phyloP scores from a whole-genome alignment of 2,797 vertebrate genomes.

The Eulemur coronatus region DNA sequence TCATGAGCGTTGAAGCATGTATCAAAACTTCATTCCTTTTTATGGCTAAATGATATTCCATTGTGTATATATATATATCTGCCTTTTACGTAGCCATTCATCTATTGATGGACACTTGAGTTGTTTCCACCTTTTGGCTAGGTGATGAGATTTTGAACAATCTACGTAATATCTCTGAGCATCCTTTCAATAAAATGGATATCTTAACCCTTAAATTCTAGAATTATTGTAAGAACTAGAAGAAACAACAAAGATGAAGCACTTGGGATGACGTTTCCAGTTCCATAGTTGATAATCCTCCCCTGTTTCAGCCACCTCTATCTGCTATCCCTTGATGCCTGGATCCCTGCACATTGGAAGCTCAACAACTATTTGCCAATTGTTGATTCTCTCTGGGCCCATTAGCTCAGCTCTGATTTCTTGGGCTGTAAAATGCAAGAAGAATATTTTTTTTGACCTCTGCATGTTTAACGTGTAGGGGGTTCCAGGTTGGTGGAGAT shows the following conservation, averaged over 20 bases:
- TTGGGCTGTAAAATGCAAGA: conserved; percentile 18
- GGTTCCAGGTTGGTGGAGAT: conserved; percentile 48
- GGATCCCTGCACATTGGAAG: background rate
- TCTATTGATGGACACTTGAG: background rate
- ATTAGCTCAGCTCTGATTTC: conserved; percentile 31
- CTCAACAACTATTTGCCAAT: background rate
- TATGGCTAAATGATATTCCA: background rate
- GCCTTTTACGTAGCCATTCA: background rate
- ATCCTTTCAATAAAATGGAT: background rate
- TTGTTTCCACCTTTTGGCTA: background rate
- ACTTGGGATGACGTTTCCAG: background rate
- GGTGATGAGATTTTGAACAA: background rate
- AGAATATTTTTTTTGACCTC: conserved; percentile 55
- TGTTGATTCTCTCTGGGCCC: background rate
- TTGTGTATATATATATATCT: background rate
- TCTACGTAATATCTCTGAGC: background rate
- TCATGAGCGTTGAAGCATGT: background rate
- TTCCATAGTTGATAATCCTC: background rate
- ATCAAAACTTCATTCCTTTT: background rate
- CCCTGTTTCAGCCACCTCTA: accelerated
- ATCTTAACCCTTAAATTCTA: background rate
- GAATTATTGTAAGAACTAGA: background rate
- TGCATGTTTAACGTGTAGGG: conserved; percentile 22
- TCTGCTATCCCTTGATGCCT: background rate
- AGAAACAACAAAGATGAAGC: background rate